Evolutionary conservation across 2,797 vertebrate genomes (phyloP).

Genomic region (Rhinogobio ventralis): DNA sequence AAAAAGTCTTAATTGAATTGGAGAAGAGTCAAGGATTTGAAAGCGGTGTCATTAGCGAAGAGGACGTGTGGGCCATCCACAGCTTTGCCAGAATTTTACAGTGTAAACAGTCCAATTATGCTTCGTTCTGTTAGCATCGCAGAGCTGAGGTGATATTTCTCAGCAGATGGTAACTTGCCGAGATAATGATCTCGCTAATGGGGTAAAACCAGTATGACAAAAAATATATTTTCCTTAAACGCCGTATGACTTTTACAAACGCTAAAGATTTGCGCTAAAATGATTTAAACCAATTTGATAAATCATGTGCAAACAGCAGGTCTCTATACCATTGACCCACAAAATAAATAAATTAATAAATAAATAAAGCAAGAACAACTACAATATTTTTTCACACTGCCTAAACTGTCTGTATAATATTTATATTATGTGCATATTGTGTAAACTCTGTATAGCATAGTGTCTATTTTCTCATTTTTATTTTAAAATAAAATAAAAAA

Average conservation of each 20-base stretch:
- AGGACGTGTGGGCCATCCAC: constrained; percentile 13
- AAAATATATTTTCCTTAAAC: background rate
- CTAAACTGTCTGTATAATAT: background rate
- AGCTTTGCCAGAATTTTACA: background rate
- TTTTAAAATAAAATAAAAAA: background rate
- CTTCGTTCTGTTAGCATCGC: background rate
- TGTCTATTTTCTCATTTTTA: background rate
- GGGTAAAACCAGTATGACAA: background rate
- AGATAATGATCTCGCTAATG: constrained; percentile 37
- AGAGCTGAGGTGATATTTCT: background rate
- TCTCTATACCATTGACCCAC: background rate
- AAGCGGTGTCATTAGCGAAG: constrained; percentile 48
- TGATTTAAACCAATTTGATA: background rate
- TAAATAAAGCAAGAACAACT: background rate
- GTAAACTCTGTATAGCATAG: background rate
- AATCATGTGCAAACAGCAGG: background rate
- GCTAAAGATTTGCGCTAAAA: background rate
- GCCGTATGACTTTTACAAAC: background rate
- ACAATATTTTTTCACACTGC: background rate
- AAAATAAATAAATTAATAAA: background rate
- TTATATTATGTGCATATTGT: background rate
- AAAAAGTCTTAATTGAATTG: constrained; percentile 59
- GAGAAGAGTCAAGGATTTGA: constrained; percentile 42
- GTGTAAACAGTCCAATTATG: constrained; percentile 18
- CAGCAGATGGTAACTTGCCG: background rate